Percentiles rank a stretch among this genome's conserved stretches.
phyloP scores from a whole-genome alignment of 2,113 vertebrate genomes.

The Anarhynchus alexandrinus region DNA sequence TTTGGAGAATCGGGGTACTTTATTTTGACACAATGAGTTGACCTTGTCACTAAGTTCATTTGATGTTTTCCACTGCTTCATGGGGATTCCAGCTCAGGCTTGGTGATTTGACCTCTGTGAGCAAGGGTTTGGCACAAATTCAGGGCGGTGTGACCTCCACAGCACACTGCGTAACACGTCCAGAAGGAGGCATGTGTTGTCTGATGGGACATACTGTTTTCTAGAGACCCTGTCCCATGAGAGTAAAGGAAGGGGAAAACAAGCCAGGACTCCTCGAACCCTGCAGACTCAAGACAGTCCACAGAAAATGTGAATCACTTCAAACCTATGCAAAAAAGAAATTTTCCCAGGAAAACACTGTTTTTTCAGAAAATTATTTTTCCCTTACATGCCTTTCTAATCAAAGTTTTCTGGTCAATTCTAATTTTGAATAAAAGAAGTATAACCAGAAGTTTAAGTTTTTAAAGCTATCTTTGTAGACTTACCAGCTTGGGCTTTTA shows the following conservation, averaged over 20 bases:
- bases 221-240: not conserved
- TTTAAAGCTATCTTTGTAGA: not conserved
- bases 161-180: not conserved
- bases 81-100: not conserved
- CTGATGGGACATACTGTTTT: rapidly evolving
- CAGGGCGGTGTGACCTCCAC: not conserved
- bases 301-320: not conserved
- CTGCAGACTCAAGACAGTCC: not conserved
- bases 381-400: not conserved
- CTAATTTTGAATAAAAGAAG: not conserved
- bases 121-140: not conserved
- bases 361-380: not conserved
- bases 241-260: not conserved
- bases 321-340: not conserved
- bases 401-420: not conserved
- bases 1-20: not conserved
- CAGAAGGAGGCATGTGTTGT: not conserved
- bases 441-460: not conserved
- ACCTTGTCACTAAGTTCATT: not conserved
- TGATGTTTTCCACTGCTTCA: not conserved
- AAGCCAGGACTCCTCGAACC: not conserved
- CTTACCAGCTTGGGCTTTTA: not conserved
- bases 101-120: not conserved
- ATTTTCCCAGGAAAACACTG: not conserved
- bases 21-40: not conserved